A percentile compares a stretch with the other conserved stretches of the same genome.
phyloP scores from a whole-genome alignment of 2,888 invertebrate genomes.

The Drosophila demipolita region DNA sequence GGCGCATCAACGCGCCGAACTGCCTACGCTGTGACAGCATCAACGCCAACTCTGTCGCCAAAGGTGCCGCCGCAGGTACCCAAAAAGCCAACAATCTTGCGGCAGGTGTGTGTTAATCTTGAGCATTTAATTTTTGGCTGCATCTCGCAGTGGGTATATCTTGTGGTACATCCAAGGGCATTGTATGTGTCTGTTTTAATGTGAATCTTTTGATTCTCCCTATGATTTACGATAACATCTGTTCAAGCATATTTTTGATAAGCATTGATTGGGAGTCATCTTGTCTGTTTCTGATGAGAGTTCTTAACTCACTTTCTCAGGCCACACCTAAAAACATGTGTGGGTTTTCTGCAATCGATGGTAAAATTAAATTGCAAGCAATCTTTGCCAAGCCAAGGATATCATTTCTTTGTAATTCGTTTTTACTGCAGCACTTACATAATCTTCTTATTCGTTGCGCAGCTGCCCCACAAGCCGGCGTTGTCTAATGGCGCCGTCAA shows the following conservation, averaged over 20 bases:
- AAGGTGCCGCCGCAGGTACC: conserved; percentile 84
- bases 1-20: conserved; percentile 83
- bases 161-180: background rate
- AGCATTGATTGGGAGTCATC: background rate
- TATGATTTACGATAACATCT: background rate
- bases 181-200: background rate
- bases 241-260: background rate
- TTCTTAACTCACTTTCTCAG: background rate
- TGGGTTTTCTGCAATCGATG: background rate
- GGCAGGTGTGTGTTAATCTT: conserved; percentile 74
- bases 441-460: conserved; percentile 2
- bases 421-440: conserved; percentile 1
- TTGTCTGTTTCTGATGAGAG: background rate
- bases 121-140: conserved; percentile 1
- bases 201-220: background rate
- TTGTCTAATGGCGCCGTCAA: conserved; percentile 76
- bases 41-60: conserved; percentile 73
- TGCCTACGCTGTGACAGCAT: conserved; percentile 53
- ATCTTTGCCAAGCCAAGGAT: background rate
- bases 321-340: background rate
- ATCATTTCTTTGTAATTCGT: background rate
- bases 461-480: conserved; percentile 53
- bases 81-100: conserved; percentile 82
- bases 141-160: background rate
- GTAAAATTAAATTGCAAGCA: background rate